Evolutionary conservation across 2,888 invertebrate species (phyloP).

Genomic region (Phorcus lineatus): DNA sequence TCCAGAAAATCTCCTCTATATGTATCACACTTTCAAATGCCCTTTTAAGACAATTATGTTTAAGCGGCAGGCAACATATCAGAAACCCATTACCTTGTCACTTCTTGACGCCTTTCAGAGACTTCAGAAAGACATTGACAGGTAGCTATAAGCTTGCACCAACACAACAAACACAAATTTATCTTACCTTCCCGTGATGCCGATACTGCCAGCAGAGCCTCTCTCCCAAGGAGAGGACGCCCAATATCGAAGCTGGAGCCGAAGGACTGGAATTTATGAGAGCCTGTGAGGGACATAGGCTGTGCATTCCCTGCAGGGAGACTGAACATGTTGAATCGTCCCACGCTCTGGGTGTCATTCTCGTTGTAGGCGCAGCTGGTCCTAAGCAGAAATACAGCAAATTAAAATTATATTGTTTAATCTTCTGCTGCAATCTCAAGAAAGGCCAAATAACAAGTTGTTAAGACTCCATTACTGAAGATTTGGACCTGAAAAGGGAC

Average conservation of each 20-base stretch:
- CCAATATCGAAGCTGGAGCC: constrained; percentile 57
- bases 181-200: constrained; percentile 43
- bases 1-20: too few relatives aligned
- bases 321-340: constrained; percentile 38
- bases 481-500: too few relatives aligned
- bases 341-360: constrained; percentile 53
- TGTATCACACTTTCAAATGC: too few relatives aligned
- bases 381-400: constrained; percentile 41
- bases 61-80: too few relatives aligned
- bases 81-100: too few relatives aligned
- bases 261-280: constrained; percentile 40
- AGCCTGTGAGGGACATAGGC: constrained; percentile 35
- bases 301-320: not conserved
- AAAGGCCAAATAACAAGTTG: too few relatives aligned
- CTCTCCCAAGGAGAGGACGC: constrained; percentile 45
- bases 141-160: too few relatives aligned
- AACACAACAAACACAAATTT: not conserved
- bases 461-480: too few relatives aligned
- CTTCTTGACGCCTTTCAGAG: too few relatives aligned
- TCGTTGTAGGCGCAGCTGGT: constrained; percentile 45
- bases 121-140: too few relatives aligned
- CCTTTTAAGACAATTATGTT: too few relatives aligned
- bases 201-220: constrained; percentile 51
- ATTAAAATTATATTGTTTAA: not conserved
- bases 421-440: not conserved